Evolutionary conservation across 2,113 vertebrate genomes (phyloP).

Genomic region (Tachycineta bicolor): DNA sequence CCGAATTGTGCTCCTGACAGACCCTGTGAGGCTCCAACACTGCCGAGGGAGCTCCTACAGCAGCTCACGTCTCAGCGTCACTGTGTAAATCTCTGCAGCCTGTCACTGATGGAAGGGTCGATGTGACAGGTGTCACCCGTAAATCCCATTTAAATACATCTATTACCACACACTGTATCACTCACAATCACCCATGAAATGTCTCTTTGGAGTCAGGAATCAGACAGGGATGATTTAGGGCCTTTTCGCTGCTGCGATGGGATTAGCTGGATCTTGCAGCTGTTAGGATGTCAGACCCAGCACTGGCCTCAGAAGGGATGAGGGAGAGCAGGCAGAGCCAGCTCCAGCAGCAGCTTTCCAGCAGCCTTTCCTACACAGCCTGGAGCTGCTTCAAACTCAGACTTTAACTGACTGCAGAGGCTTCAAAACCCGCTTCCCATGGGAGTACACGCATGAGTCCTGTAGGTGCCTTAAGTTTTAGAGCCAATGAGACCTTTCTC

Average conservation of each 20-base stretch:
- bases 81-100: constrained; percentile 56
- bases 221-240: constrained; percentile 47
- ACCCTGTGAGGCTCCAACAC: not conserved
- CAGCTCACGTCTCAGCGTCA: not conserved
- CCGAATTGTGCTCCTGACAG: not conserved
- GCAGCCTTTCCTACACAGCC: not conserved
- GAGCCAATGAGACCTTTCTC: not conserved
- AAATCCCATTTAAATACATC: constrained; percentile 58
- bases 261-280: constrained; percentile 1
- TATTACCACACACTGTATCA: constrained; percentile 46
- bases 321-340: not conserved
- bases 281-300: not conserved
- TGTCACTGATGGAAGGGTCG: constrained; percentile 30
- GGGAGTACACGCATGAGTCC: rapidly evolving
- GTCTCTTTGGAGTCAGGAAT: constrained; percentile 35
- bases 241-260: not conserved
- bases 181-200: constrained; percentile 54
- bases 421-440: not conserved
- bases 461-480: not conserved
- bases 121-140: constrained; percentile 65
- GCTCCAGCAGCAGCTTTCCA: not conserved
- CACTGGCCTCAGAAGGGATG: not conserved
- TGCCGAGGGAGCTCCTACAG: not conserved
- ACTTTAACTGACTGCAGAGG: not conserved
- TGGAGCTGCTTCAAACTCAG: not conserved